phyloP scores from a whole-genome alignment of 2,797 vertebrate genomes.

The Propithecus perrieri region DNA sequence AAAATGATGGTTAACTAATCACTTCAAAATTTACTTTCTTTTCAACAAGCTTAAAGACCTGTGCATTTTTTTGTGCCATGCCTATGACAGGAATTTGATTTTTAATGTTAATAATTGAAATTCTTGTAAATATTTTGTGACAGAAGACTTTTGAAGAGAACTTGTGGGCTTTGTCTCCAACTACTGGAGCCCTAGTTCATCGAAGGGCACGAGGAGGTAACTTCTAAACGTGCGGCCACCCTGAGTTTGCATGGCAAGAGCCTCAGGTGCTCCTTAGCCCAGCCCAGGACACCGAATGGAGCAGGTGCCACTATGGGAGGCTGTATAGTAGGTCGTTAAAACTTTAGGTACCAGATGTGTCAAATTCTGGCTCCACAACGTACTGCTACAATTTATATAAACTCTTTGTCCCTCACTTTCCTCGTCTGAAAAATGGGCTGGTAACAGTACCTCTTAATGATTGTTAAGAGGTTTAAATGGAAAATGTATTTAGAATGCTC shows the following conservation, averaged over 20 bases:
- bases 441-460: not conserved
- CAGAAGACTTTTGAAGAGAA: not conserved
- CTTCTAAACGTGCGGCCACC: not conserved
- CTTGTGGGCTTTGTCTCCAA: not conserved
- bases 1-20: not conserved
- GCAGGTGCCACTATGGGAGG: not conserved
- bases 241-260: not conserved
- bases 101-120: not conserved
- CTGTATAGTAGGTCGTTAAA: not conserved
- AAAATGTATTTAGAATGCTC: not conserved
- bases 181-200: not conserved
- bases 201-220: not conserved
- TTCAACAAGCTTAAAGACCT: not conserved
- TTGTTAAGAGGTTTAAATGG: not conserved
- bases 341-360: not conserved
- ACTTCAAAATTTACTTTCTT: not conserved
- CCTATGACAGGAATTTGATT: not conserved
- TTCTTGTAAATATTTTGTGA: not conserved
- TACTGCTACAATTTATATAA: not conserved
- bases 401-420: not conserved
- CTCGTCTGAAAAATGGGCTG: not conserved
- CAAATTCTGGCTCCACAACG: not conserved
- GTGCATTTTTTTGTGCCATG: not conserved
- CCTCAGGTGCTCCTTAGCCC: too few species aligned
- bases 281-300: not conserved